Base-by-base conservation (phyloP, 2,113 vertebrate species). In the Notechis scutatus region DNA sequence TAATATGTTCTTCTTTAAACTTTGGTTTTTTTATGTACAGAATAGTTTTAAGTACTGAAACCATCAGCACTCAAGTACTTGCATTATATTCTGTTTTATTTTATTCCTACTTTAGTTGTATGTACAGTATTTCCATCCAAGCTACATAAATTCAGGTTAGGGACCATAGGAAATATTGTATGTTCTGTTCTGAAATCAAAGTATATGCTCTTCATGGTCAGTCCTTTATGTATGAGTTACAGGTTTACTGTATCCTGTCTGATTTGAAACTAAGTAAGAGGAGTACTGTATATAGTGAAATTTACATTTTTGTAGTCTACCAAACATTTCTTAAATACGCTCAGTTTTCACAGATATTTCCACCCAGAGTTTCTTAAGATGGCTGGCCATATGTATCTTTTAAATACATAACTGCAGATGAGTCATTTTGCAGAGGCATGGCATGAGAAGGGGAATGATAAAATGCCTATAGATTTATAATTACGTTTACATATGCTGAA, bases 381-480 rank as follows among this genome's bases (percentile, higher is more conserved):
- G 64, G 64, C 1, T 69, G 61, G 61, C 26, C 61, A 64, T 29
- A 64, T 64, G 29, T 64, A 64, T 29, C 10, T 64, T 64, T 64
- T 69, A 69, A 69, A 18, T 2, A 9, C 5, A 15, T 87, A 54
- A 14, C 24, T 4, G 55, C 26, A 11, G 0, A 15, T 8, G 21
- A 52, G 86, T 94, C 86, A 87, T 85, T 55, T 61, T 87, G 39
- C 26, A 24, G 24, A 55, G 45, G 61, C 91, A 54, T 89, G 93
- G 85, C 52, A 47, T 88, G 64, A 91, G 61, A 93, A 54, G 52
- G 24, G 26, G 20, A 89, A 26, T 10, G 47, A 61, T 20, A 56
- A 12, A 23, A 29, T 61, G 12, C 42, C 26, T 14, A 12, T 86
- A 34, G 56, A 47, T 86, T 56, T 88, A n/a, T 12, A n/a, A 21